Base-by-base conservation (phyloP, 2,113 vertebrate species). In the Dicaeum eximium region DNA sequence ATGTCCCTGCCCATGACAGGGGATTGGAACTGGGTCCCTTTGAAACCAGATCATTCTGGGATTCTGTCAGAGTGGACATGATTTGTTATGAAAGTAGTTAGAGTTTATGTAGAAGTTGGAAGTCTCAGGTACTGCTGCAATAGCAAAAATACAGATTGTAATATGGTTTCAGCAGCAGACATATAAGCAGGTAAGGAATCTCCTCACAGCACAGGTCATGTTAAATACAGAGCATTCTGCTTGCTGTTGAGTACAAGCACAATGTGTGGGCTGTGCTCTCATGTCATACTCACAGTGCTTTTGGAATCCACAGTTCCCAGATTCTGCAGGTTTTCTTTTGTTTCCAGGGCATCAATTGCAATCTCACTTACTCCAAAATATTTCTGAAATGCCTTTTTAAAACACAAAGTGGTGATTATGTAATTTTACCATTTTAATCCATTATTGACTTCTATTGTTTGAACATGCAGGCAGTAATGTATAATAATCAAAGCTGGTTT, bases 201-300 rank as follows among this genome's bases (percentile, higher is more conserved):
- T 25, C 42, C 64, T 81, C 0, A 0, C 47, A 86, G 58, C 1
- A 4, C 11, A 11, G 40, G 30, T 22, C 20, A 0, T 50, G 23
- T 60, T 80, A 38, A 67, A 79, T 77, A 17, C 10, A 61, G 60
- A 54, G 24, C 37, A 13, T 47, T 80, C 31, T 57, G 18, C 38
- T 0, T 33, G 28, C n/a, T 69, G 45, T 2, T 33, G 62, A 57
- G 23, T 44, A 9, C 18, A 22, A 10, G 65, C 15, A 78, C 40
- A 53, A 12, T 1, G 17, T 75, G 82, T 85, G 77, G 89, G 58
- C 53, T 83, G 47, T 33, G 74, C 62, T 57, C 15, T 87, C 24
- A 8, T 33, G 86, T 69, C 0, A 5, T 20, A 33, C 58, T 71
- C 2, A 0, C 56, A 47, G 2, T 45, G 23, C 18, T 3, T 77